A percentile compares a stretch with the other conserved stretches of the same genome.
These are phyloP conservation scores for Chromoteleia sp. DNA, from an alignment of 2,888 invertebrate genomes.

Conservation along the genomic window DNA sequence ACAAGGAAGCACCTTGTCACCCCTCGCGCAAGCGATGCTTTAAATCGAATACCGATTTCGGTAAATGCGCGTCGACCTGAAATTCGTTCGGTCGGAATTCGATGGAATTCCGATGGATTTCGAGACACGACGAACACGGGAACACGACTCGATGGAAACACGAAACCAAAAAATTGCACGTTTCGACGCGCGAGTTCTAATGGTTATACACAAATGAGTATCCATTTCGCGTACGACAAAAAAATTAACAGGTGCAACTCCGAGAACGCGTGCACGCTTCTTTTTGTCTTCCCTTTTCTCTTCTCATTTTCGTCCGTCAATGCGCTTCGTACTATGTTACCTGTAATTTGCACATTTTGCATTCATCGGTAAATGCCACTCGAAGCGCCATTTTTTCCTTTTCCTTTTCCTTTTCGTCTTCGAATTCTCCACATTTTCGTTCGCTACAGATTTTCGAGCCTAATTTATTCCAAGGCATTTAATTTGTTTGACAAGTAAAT, in stretches of 20 bases:
- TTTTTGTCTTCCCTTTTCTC: slow-evolving; percentile 13
- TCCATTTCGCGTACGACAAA: slow-evolving; percentile 55
- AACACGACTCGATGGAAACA: slow-evolving; percentile 36
- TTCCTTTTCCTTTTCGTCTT: too few species aligned
- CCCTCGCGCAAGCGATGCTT: slow-evolving; percentile 3
- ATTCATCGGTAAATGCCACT: slow-evolving; percentile 35
- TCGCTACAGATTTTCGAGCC: slow-evolving; percentile 7
- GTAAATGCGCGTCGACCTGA: neutral
- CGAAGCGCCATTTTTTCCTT: slow-evolving; percentile 25
- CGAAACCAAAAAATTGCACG: slow-evolving; percentile 62
- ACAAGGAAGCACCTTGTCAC: slow-evolving; percentile 6
- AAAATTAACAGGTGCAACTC: slow-evolving; percentile 58
- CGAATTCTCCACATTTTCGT: slow-evolving; percentile 25
- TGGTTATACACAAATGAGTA: slow-evolving; percentile 56
- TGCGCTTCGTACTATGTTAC: slow-evolving; percentile 47
- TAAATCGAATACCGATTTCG: slow-evolving; percentile 18
- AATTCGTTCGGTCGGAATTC: slow-evolving; percentile 34
- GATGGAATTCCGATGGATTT: slow-evolving; percentile 28
- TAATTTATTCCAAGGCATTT: slow-evolving; percentile 48
- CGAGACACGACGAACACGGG: slow-evolving; percentile 2
- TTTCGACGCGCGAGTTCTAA: slow-evolving; percentile 46
- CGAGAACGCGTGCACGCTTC: slow-evolving; percentile 34
- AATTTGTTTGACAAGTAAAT: slow-evolving; percentile 55
- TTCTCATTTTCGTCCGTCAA: slow-evolving; percentile 10
- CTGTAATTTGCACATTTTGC: slow-evolving; percentile 56